These are phyloP conservation scores for Zaprionus bogoriensis DNA, from an alignment of 2,888 invertebrate genomes.

Conservation along the genomic window DNA sequence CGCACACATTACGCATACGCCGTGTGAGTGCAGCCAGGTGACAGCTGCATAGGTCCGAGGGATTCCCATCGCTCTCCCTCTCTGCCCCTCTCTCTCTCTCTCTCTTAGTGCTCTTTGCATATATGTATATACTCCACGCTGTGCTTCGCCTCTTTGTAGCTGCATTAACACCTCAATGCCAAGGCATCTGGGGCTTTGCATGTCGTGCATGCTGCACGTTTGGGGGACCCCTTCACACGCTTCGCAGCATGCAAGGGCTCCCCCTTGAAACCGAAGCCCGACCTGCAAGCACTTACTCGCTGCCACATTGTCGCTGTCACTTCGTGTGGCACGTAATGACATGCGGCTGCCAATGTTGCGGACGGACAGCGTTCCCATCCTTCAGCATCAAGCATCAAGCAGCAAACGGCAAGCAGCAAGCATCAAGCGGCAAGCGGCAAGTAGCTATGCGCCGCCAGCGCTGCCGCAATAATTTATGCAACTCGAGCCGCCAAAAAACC, in stretches of 20 bases:
- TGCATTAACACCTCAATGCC: constrained; percentile 63
- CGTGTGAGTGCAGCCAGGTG: constrained; percentile 35
- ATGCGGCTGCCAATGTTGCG: constrained; percentile 68
- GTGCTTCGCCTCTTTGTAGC: neutral
- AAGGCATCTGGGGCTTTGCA: constrained; percentile 27
- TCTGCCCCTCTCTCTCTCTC: neutral
- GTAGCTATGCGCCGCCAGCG: constrained; percentile 18
- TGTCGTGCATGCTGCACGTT: constrained; percentile 39
- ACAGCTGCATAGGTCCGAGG: constrained; percentile 29
- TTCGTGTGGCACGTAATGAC: constrained; percentile 66
- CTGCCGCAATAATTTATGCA: constrained; percentile 45
- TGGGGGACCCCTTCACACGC: constrained; percentile 40
- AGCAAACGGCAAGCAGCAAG: constrained; percentile 1
- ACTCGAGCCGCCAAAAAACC: constrained; percentile 47
- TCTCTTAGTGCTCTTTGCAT: neutral
- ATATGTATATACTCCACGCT: neutral
- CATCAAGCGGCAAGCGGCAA: constrained; percentile 5
- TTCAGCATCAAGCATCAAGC: constrained; percentile 3
- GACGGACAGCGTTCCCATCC: constrained; percentile 35
- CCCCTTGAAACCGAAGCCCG: neutral
- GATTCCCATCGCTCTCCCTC: neutral
- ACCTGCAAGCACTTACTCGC: neutral
- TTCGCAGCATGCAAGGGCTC: constrained; percentile 12
- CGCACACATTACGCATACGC: constrained; percentile 39
- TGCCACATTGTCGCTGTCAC: constrained; percentile 26